Evolutionary conservation across 2,113 vertebrate species (phyloP).

Genomic region (Anarhynchus alexandrinus): DNA sequence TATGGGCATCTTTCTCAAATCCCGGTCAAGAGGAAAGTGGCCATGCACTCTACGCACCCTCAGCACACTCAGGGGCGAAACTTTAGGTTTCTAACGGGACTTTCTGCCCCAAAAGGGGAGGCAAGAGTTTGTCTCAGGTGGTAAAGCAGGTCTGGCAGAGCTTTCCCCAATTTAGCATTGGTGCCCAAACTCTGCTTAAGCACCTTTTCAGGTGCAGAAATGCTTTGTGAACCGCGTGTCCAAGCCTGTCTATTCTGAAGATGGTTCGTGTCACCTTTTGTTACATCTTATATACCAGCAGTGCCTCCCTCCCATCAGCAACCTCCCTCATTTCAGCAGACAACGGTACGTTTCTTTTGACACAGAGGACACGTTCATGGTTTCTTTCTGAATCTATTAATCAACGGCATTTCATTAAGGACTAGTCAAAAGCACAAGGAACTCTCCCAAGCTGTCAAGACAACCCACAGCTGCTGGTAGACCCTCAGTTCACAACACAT

Average conservation of each 20-base stretch:
- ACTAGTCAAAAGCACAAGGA: background rate
- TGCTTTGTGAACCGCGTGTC: background rate
- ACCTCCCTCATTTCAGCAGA: background rate
- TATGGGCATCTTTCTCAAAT: background rate
- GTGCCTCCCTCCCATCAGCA: background rate
- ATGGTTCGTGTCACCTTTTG: background rate
- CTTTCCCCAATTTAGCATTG: background rate
- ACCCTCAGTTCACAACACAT: background rate
- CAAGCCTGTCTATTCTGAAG: background rate
- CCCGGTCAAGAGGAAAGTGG: background rate
- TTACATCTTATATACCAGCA: background rate
- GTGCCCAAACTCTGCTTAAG: background rate
- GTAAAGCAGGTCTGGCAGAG: background rate
- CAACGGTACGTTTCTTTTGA: background rate
- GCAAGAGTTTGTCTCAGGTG: background rate
- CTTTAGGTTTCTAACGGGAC: background rate
- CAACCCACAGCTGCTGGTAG: background rate
- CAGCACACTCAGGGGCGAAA: background rate
- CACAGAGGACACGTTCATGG: background rate
- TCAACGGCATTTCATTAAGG: background rate
- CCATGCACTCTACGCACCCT: background rate
- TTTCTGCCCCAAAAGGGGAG: background rate
- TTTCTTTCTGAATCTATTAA: background rate
- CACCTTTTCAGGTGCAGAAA: background rate
- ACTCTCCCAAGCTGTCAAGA: background rate